These are phyloP conservation scores for Holcopasites calliopsidis DNA, from an alignment of 1,140 invertebrate genomes.

Conservation along the genomic window DNA sequence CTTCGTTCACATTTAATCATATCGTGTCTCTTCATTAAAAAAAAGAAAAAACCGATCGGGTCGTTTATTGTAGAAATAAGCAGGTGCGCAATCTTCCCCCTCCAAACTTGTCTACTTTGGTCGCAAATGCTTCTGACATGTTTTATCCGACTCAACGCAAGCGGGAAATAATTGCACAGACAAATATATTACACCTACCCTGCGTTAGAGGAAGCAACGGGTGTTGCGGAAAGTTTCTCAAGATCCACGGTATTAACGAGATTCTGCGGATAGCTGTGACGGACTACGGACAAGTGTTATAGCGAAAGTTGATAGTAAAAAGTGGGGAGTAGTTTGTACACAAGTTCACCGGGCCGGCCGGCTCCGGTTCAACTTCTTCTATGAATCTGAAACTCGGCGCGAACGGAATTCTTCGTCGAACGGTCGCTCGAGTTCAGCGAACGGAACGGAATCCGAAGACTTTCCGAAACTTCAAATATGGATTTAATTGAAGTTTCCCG, in stretches of 20 bases:
- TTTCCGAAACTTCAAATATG: constrained; percentile 11
- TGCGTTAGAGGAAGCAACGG: background rate
- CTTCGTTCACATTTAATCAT: too few species aligned
- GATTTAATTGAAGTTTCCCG: constrained; percentile 7
- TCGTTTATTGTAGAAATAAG: too few species aligned
- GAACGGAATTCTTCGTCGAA: background rate
- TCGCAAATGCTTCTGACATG: too few species aligned
- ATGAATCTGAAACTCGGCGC: constrained; percentile 13
- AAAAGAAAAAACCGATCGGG: too few species aligned
- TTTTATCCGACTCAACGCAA: too few species aligned
- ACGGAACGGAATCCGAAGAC: constrained; percentile 7
- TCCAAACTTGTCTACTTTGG: too few species aligned
- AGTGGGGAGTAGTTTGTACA: constrained; percentile 19
- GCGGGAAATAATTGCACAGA: too few species aligned
- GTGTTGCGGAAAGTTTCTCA: background rate
- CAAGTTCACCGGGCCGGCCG: constrained; percentile 2
- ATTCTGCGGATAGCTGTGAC: constrained; percentile 7
- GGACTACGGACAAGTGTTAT: background rate
- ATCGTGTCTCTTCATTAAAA: too few species aligned
- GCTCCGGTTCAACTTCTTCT: constrained; percentile 28
- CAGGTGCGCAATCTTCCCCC: too few species aligned
- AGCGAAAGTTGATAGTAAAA: constrained; percentile 15
- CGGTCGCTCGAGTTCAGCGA: constrained; percentile 5
- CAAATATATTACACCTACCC: background rate
- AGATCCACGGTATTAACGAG: constrained; percentile 19